Conservation (phyloP, 2,113 vertebrate species). For the Ceuthmochares aereus region DNA sequence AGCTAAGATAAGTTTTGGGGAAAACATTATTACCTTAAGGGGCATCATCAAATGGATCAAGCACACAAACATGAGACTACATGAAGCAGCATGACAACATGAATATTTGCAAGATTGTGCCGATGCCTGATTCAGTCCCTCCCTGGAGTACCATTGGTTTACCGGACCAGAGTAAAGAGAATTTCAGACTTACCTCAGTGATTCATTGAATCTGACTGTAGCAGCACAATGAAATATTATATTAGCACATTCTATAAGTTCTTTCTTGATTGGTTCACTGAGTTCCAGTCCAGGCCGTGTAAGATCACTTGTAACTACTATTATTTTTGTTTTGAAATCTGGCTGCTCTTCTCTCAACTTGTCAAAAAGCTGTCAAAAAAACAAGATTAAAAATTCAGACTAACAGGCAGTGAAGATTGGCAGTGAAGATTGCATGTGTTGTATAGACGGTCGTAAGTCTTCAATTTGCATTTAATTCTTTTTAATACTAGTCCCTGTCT, state of each 20-base stretch:
- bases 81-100: not conserved
- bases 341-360: slow-evolving; percentile 92
- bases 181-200: slow-evolving; percentile 86
- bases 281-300: slow-evolving; percentile 88
- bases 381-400: not conserved
- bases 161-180: not conserved
- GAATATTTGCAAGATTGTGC: not conserved
- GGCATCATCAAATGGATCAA: not conserved
- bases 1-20: not conserved
- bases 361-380: slow-evolving; percentile 89
- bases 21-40: not conserved
- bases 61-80: not conserved
- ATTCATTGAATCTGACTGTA: slow-evolving; percentile 95
- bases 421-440: not conserved
- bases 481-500: not conserved
- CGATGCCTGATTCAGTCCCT: not conserved
- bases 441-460: not conserved
- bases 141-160: not conserved
- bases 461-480: not conserved
- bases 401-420: not conserved
- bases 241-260: slow-evolving; percentile 83
- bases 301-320: slow-evolving; percentile 90
- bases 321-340: slow-evolving; percentile 89
- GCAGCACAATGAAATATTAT: slow-evolving; percentile 97
- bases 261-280: slow-evolving; percentile 84